These are phyloP conservation scores for Phodopus roborovskii DNA, from an alignment of 2,113 vertebrate species.

Conservation along the genomic window DNA sequence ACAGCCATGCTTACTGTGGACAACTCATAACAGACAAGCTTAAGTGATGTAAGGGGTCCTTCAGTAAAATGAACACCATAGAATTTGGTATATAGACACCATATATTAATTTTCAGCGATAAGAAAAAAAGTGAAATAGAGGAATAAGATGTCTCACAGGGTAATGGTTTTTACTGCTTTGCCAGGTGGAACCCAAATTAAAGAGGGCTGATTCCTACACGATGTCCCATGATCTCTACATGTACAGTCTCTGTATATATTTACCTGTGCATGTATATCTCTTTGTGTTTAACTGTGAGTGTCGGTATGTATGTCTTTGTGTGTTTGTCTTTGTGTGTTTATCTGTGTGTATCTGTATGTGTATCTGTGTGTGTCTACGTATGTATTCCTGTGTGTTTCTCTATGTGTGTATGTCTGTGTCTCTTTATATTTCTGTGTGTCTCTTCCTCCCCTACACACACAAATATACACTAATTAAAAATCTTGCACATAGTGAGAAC, in stretches of 20 bases:
- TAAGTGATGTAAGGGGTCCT: background rate
- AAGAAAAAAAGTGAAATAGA: background rate
- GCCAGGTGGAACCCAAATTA: background rate
- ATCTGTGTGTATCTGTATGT: too few species aligned
- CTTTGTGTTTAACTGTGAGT: too few species aligned
- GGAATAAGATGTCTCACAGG: background rate
- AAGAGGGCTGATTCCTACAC: background rate
- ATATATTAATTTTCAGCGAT: background rate
- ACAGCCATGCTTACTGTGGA: background rate
- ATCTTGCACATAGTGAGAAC: background rate
- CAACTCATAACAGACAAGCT: background rate
- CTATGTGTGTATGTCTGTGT: background rate
- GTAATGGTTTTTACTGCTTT: background rate
- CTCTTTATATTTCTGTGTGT: too few species aligned
- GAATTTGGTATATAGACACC: too few species aligned
- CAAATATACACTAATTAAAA: background rate
- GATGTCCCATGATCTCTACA: background rate
- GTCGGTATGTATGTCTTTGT: background rate
- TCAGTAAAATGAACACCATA: background rate
- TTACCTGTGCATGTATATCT: background rate
- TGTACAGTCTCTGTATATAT: background rate
- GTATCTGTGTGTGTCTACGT: background rate
- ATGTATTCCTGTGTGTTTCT: background rate
- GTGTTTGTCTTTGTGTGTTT: too few species aligned
- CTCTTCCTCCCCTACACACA: background rate